Base-by-base conservation (phyloP, 1,140 invertebrate genomes). In the Macrocentrus cingulum region DNA sequence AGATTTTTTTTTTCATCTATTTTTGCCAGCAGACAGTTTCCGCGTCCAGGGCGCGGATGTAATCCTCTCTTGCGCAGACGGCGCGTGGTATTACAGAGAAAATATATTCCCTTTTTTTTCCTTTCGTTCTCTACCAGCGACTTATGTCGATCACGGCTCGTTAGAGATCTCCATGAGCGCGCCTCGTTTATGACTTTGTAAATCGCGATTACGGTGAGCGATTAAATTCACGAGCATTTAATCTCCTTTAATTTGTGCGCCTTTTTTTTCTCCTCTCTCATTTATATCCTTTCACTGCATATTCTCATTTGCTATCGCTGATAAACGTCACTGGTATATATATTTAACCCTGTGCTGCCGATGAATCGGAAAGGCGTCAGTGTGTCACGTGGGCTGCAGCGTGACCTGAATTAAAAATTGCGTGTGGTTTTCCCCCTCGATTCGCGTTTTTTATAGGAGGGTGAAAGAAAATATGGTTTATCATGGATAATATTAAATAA, bases 121-220 rank as follows among this genome's bases (percentile, higher is more conserved):
- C 16, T 19, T 6, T 45, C 53, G 34, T 48, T 56, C 49, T n/a
- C n/a, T n/a, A 16, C 50, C 39, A 37, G 50, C 44, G 46, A 60
- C 49, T 56, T 52, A 56, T 50, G 48, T 56, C 54, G 49, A 61
- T 61, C 42, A 51, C 41, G 39, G 46, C 46, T 50, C 55, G 46
- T 49, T 57, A 32, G 46, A 48, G 48, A 57, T 57, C 37, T 34
- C 18, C 9, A 9, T 15, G 36, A 50, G 45, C 15, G n/a, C n/a
- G 20, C 19, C 37, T 50, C 48, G 20, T 57, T 57, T 42, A 57
- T 49, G 46, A 50, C 46, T 50, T 57, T 50, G 55, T 57, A 57
- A 49, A 57, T 57, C 34, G 55, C 22, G 45, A 57, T 57, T 57
- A 57, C 46, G 46, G 13, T 29, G 16, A 57, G 45, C 55, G 46